Percentiles rank a stretch among this genome's conserved stretches.
Conservation (phyloP, 1,140 invertebrate genomes). For the Drosophila yakuba region DNA sequence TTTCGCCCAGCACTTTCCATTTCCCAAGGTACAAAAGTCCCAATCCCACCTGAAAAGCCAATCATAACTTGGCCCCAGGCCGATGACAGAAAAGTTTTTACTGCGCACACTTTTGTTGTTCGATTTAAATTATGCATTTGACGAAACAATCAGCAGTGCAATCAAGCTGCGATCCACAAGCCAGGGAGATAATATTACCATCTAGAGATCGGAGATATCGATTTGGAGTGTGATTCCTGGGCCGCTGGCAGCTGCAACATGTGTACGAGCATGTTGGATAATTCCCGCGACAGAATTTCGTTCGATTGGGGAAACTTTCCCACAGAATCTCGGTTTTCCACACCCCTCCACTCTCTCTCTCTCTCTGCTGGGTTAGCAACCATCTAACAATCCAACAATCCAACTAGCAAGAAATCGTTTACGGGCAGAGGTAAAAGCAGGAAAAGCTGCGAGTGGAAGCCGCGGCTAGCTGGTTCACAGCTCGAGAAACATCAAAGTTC, state of each 20-base stretch:
- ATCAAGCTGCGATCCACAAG: constrained; percentile 60
- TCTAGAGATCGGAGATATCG: constrained; percentile 53
- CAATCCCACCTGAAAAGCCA: constrained; percentile 47
- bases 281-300: constrained; percentile 72
- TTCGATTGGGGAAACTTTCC: constrained; percentile 79
- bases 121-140: constrained; percentile 77
- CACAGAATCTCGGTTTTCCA: constrained; percentile 66
- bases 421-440: constrained; percentile 26
- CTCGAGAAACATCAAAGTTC: constrained; percentile 77
- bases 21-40: constrained; percentile 20
- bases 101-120: constrained; percentile 64
- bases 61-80: constrained; percentile 59
- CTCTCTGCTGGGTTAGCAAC: background rate
- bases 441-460: constrained; percentile 28
- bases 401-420: constrained; percentile 67
- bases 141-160: constrained; percentile 80
- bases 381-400: background rate
- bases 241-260: constrained; percentile 63
- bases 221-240: constrained; percentile 37
- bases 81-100: constrained; percentile 58
- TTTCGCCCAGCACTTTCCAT: constrained; percentile 56
- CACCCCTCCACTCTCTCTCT: too few relatives aligned
- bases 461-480: constrained; percentile 62
- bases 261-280: constrained; percentile 69
- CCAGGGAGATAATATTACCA: constrained; percentile 63